Percentiles rank a stretch among this genome's conserved stretches.
Evolutionary conservation across 2,888 invertebrate genomes (phyloP).

Genomic region (Osmoderma eremita): DNA sequence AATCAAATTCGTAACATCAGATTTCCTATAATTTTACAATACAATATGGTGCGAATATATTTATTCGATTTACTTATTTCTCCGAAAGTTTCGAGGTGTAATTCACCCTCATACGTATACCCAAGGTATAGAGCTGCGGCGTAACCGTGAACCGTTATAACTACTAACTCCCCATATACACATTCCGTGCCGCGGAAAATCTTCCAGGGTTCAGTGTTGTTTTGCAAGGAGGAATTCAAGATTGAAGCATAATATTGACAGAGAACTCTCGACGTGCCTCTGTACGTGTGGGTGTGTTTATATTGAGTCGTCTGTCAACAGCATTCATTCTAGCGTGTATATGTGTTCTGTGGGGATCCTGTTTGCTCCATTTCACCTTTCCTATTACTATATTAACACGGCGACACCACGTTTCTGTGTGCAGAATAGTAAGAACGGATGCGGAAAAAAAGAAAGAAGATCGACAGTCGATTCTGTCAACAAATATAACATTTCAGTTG

Average conservation of each 20-base stretch:
- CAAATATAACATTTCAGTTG: slow-evolving; percentile 27
- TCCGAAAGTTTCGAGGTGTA: background rate
- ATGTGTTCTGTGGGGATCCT: slow-evolving; percentile 36
- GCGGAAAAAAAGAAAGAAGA: slow-evolving; percentile 6
- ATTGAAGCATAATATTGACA: slow-evolving; percentile 59
- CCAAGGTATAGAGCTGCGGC: background rate
- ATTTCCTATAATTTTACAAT: no score
- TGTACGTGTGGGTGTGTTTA: slow-evolving; percentile 40
- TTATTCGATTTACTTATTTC: no score
- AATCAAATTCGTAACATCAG: no score
- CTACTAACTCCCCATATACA: slow-evolving; percentile 6
- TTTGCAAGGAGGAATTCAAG: slow-evolving; percentile 52
- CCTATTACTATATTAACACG: slow-evolving; percentile 42
- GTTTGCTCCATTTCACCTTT: slow-evolving; percentile 38
- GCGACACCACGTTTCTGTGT: slow-evolving; percentile 10
- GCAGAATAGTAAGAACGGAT: slow-evolving; percentile 10
- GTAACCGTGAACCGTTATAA: slow-evolving; percentile 2
- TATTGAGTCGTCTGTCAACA: slow-evolving; percentile 55
- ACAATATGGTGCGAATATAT: no score
- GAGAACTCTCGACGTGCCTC: slow-evolving; percentile 53
- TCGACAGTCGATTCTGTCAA: slow-evolving; percentile 14
- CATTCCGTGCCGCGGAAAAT: slow-evolving; percentile 14
- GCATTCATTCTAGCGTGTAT: slow-evolving; percentile 44
- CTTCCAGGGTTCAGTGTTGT: slow-evolving; percentile 48
- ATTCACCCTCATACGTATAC: background rate